Conservation (phyloP, 2,797 vertebrate genomes). For the Amblyopsis hoosieri region DNA sequence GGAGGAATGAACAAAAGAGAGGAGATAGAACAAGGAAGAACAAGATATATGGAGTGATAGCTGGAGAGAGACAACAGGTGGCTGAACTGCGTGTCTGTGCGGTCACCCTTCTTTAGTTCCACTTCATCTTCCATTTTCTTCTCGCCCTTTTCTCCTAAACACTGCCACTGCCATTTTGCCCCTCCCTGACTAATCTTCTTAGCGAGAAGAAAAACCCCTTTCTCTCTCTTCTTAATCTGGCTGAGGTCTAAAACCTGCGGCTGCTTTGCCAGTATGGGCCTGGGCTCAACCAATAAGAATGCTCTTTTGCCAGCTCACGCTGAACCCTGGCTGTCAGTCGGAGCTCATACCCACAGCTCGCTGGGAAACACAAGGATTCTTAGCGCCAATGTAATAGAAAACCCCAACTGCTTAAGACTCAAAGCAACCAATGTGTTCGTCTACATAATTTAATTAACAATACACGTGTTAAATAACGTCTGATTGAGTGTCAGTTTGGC, state of each 20-base stretch:
- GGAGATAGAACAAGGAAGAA: background rate
- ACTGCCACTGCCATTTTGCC: constrained; percentile 73
- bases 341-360: constrained; percentile 43
- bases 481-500: no score
- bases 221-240: constrained; percentile 72
- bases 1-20: constrained; percentile 12
- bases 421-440: background rate
- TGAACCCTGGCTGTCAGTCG: constrained; percentile 47
- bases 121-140: constrained; percentile 75
- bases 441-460: no score
- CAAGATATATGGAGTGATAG: constrained; percentile 23
- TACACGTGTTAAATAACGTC: no score
- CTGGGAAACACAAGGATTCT: constrained; percentile 20
- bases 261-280: constrained; percentile 56
- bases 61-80: constrained; percentile 74
- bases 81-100: constrained; percentile 64
- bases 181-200: constrained; percentile 81
- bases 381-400: background rate
- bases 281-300: constrained; percentile 20
- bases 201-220: constrained; percentile 72
- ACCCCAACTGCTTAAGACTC: background rate
- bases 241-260: constrained; percentile 61
- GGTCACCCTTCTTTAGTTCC: constrained; percentile 74
- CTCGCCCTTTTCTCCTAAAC: constrained; percentile 69
- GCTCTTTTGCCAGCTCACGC: constrained; percentile 45